Base-by-base conservation (phyloP, 1,140 invertebrate species). In the Listronotus oregonensis region DNA sequence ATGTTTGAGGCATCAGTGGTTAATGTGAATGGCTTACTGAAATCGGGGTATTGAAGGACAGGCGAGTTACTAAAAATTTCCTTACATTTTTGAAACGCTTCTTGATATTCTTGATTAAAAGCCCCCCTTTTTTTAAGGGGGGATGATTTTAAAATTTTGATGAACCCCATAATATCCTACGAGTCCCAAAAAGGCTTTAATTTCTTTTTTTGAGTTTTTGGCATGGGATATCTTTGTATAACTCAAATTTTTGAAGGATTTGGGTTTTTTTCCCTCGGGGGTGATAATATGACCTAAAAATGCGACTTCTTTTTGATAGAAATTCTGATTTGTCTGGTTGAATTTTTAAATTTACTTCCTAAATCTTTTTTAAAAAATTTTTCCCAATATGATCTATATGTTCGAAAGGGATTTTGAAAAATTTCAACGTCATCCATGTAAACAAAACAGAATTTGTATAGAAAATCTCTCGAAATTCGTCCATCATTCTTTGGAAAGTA, bases 401-500 rank as follows among this genome's bases (percentile, higher is more conserved):
- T 66, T 74, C 70, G 43, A 62, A 64, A 21, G 70, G 17, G 15
- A 55, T 65, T 49, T 44, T 64, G 8, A 58, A 55, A 52, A 64
- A 73, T 52, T 14, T 73, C 55, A 7, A 72, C 67, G 40, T 80
- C 78, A 49, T 80, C 79, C 15, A 79, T 51, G 56, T 78, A 82
- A 10, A 73, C 71, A 12, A 73, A 34, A 52, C 68, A 76, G 10
- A 12, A 47, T n/a, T 27, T 64, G 15, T 71, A 55, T 43, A 70
- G 61, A 4, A 75, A 46, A 14, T 71, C 71, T 34, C 21, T 52
- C n/a, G 80, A 58, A 10, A 78, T 14, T 60, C 64, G 44, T 79
- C 72, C 72, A 82, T 80, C 10, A 77, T 42, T n/a, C 77, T 55
- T 66, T 83, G 79, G 62, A 83, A 83, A 10, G 80, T 80, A 0